These are phyloP conservation scores for Cheiracanthium punctorium DNA, from an alignment of 2,888 invertebrate genomes.

Conservation along the genomic window DNA sequence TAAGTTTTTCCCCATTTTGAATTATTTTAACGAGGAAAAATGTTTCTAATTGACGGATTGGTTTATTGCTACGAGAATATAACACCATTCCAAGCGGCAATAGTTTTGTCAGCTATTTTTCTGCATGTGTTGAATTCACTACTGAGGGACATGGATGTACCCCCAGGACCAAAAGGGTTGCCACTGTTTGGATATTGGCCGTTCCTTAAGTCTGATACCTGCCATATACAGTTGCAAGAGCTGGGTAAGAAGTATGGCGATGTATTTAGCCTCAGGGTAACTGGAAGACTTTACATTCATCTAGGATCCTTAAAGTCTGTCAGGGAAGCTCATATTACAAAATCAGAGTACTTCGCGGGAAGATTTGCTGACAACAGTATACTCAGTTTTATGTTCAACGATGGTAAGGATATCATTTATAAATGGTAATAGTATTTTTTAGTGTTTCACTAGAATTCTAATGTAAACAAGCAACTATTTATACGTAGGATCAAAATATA, in stretches of 20 bases:
- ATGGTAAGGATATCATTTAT: slow-evolving; percentile 27
- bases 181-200: slow-evolving; percentile 41
- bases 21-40: background rate
- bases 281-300: slow-evolving; percentile 17
- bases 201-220: slow-evolving; percentile 17
- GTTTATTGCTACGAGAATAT: background rate
- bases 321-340: slow-evolving; percentile 23
- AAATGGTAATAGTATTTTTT: background rate
- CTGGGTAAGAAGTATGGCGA: slow-evolving; percentile 33
- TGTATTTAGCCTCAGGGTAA: slow-evolving; percentile 17
- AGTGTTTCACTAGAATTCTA: background rate
- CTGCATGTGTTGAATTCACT: background rate
- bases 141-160: background rate
- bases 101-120: background rate
- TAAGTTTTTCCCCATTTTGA: too few species aligned
- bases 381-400: background rate
- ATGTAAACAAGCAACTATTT: background rate
- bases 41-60: background rate
- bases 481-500: too few species aligned
- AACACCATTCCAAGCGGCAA: background rate
- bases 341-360: slow-evolving; percentile 22
- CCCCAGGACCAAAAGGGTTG: slow-evolving; percentile 35
- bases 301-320: slow-evolving; percentile 12
- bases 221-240: slow-evolving; percentile 8
- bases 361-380: slow-evolving; percentile 20